Evolutionary conservation across 1,140 invertebrate species (phyloP).

Genomic region (Conopomorpha cramerella): DNA sequence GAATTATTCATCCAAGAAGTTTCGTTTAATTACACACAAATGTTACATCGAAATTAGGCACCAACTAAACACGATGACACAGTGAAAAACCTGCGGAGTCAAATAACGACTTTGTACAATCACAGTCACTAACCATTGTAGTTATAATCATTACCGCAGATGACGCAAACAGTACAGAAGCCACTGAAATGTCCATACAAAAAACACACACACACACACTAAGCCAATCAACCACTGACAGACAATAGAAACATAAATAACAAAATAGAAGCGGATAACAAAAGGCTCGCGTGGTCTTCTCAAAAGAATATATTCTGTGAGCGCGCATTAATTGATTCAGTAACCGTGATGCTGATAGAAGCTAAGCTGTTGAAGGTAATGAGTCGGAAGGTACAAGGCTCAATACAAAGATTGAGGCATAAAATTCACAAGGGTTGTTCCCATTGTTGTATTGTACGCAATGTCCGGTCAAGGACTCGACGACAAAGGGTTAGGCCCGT

Average conservation of each 20-base stretch:
- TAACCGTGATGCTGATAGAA: no score
- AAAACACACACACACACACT: constrained; percentile 34
- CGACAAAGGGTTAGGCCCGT: no score
- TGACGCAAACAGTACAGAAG: constrained; percentile 50
- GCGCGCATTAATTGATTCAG: no score
- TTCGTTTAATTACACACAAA: no score
- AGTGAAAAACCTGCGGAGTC: constrained; percentile 19
- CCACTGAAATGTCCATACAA: no score
- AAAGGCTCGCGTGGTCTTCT: background rate
- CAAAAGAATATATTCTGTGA: no score
- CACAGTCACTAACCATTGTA: constrained; percentile 54
- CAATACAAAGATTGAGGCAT: constrained; percentile 42
- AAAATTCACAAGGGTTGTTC: constrained; percentile 50
- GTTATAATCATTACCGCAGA: constrained; percentile 56
- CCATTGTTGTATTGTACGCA: constrained; percentile 35
- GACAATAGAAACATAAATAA: constrained; percentile 34
- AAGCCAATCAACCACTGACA: constrained; percentile 41
- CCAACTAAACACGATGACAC: constrained; percentile 55
- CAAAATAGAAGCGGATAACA: constrained; percentile 23
- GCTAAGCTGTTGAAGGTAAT: constrained; percentile 48
- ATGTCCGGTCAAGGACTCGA: constrained; percentile 50
- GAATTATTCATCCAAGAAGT: no score
- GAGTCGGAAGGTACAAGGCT: constrained; percentile 46
- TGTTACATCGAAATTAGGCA: constrained; percentile 8
- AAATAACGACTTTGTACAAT: constrained; percentile 21